Evolutionary conservation across 37 sponge, comb jelly and placozoan species (phyloP).

Genomic region (Ianthella basta): DNA sequence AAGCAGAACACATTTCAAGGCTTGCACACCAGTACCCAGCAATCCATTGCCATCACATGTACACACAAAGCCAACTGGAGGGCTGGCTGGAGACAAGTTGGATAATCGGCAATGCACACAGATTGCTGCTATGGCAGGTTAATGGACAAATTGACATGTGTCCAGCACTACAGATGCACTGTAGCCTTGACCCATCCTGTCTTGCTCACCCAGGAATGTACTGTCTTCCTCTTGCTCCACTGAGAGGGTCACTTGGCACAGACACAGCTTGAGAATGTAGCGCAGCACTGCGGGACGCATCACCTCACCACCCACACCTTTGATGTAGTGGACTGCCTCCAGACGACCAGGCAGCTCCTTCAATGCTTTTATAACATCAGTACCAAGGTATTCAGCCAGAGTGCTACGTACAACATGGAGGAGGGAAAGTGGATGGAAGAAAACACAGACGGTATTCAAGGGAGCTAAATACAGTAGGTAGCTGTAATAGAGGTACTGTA

Average conservation of each 20-base stretch:
- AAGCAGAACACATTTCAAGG: too few relatives aligned
- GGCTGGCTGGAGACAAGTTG: neutral
- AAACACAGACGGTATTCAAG: neutral
- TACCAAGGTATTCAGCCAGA: slow-evolving; percentile 23
- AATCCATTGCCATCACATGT: neutral
- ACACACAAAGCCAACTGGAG: neutral
- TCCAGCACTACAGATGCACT: too few relatives aligned
- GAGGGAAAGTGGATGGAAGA: neutral
- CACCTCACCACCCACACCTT: slow-evolving; percentile 81
- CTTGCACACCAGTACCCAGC: too few relatives aligned
- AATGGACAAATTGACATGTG: too few relatives aligned
- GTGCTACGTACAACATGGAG: neutral
- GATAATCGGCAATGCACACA: too few relatives aligned
- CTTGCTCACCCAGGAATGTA: neutral
- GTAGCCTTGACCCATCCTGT: too few relatives aligned
- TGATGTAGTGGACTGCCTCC: slow-evolving; percentile 57
- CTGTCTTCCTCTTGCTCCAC: neutral
- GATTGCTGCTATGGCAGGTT: too few relatives aligned
- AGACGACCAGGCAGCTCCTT: slow-evolving; percentile 41
- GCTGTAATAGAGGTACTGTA: neutral
- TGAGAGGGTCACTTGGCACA: slow-evolving; percentile 43
- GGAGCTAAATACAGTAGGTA: neutral
- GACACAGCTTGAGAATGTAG: slow-evolving; percentile 83
- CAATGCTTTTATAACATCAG: slow-evolving; percentile 15
- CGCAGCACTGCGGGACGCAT: slow-evolving; percentile 86